A percentile compares a stretch with the other conserved stretches of the same genome.
Evolutionary conservation across 2,797 vertebrate genomes (phyloP).

Genomic region (Pseudomugil gertrudae): DNA sequence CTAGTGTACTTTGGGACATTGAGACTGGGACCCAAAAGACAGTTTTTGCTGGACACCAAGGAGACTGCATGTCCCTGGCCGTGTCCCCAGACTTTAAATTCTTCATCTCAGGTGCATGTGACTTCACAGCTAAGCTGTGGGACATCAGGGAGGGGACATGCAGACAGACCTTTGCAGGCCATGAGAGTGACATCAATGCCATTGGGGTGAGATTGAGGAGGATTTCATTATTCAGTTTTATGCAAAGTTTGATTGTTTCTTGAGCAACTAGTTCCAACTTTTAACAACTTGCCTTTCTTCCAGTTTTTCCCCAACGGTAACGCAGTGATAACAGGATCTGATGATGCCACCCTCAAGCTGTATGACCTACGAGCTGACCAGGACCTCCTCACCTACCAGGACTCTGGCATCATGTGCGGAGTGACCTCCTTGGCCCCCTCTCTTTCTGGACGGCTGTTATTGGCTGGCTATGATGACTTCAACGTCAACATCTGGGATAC

Average conservation of each 20-base stretch:
- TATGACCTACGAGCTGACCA: conserved; percentile 95
- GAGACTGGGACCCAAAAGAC: conserved; percentile 95
- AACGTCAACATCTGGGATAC: conserved; percentile 98
- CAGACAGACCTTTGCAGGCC: conserved; percentile 94
- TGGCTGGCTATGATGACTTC: conserved; percentile 96
- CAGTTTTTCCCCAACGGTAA: conserved; percentile 98
- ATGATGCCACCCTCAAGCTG: conserved; percentile 92
- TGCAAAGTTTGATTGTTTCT: not conserved
- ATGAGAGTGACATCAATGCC: conserved; percentile 96
- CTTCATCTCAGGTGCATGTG: conserved; percentile 96
- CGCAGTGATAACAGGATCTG: conserved; percentile 94
- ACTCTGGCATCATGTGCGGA: conserved; percentile 93
- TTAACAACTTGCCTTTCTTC: conserved; percentile 12
- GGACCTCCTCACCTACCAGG: conserved; percentile 93
- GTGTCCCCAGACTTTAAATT: conserved; percentile 94
- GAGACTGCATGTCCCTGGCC: conserved; percentile 95
- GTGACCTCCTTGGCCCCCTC: conserved; percentile 96
- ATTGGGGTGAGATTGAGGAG: conserved; percentile 85
- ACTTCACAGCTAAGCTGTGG: conserved; percentile 97
- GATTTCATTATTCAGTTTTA: not conserved
- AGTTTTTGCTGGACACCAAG: conserved; percentile 90
- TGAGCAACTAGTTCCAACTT: not conserved
- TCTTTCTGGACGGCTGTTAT: conserved; percentile 89
- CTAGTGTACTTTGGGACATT: conserved; percentile 95
- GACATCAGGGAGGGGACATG: conserved; percentile 91